Evolutionary conservation across 2,888 invertebrate species (phyloP), one percentile per base, ranked within the genome.

Genomic region (Drosophila peninsularis): DNA sequence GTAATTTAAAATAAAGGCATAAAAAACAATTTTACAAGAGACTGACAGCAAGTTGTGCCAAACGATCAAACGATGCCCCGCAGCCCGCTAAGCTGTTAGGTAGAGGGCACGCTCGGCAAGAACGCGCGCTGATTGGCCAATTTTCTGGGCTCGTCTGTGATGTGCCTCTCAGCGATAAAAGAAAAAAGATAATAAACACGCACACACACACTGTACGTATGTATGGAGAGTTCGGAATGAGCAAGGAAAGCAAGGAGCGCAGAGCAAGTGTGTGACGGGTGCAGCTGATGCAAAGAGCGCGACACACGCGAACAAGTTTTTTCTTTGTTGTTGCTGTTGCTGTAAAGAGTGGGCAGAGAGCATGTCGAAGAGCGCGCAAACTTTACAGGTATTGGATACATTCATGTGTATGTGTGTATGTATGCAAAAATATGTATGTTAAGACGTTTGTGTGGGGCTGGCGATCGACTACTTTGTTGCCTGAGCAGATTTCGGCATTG

Each of bases 71-170:
- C 30, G 37, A 7, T 17, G 10, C 44, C 44, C 24, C n/a, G 1
- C 19, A 10, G n/a, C 42, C 30, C 19, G n/a, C 9, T 7, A 4
- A 21, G 1, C 1, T 19, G 1, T 19, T 27, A 49, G 44, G 14
- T 34, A 47, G 67, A 63, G 67, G 62, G 71, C 61, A 54, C 61
- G 76, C 58, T 71, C 57, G 39, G 32, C 19, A 44, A 61, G 61
- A 76, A 58, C 61, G 80, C 80, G 42, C 68, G 68, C 69, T 74
- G 86, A 83, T 83, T 83, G 82, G 82, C 65, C 61, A 81, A 72
- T 75, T 83, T 86, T 83, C 79, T 83, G 82, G 82, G 82, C 82
- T 86, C 82, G 82, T 83, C 80, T 70, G 71, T 62, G 50, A 14
- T 76, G 68, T 67, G 61, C 50, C 65, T 61, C 62, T 68, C 73